Evolutionary conservation across 2,113 vertebrate genomes (phyloP).

Genomic region (Morone saxatilis): DNA sequence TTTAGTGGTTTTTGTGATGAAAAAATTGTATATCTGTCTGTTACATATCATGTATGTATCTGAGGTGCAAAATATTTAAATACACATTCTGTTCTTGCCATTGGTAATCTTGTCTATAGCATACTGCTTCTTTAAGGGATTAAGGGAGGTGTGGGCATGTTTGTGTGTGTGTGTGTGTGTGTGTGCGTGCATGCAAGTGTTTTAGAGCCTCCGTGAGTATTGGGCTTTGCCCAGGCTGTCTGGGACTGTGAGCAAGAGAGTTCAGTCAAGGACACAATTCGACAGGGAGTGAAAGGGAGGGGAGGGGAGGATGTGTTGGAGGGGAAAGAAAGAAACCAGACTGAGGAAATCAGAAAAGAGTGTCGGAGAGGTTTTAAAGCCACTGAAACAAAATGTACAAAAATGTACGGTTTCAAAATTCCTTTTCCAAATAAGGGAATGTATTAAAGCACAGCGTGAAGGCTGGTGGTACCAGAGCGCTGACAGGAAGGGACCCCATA

Average conservation of each 20-base stretch:
- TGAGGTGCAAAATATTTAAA: conserved; percentile 90
- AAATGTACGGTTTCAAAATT: conserved; percentile 49
- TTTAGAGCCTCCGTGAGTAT: conserved; percentile 62
- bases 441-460: conserved; percentile 27
- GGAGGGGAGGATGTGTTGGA: conserved; percentile 60
- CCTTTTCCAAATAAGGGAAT: conserved; percentile 66
- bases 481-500: conserved; percentile 26
- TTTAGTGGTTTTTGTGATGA: conserved; percentile 89
- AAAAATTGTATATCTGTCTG: conserved; percentile 89
- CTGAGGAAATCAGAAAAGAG: conserved; percentile 71
- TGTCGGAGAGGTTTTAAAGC: conserved; percentile 58
- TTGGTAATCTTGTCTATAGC: conserved; percentile 83
- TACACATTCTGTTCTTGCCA: conserved; percentile 90
- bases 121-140: conserved; percentile 73
- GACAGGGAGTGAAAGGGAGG: conserved; percentile 74
- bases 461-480: conserved; percentile 19
- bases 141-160: conserved; percentile 41
- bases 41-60: conserved; percentile 90
- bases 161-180: conserved; percentile 39
- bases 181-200: conserved; percentile 33
- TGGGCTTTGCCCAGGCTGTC: conserved; percentile 69
- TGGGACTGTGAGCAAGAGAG: conserved; percentile 70
- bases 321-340: conserved; percentile 70
- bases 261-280: conserved; percentile 81
- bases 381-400: conserved; percentile 62